Evolutionary conservation across 30 jellyfish, hydroid and myxozoan species (phyloP), one percentile per base, ranked within the genome.

Genomic region (Sanderia malayensis): DNA sequence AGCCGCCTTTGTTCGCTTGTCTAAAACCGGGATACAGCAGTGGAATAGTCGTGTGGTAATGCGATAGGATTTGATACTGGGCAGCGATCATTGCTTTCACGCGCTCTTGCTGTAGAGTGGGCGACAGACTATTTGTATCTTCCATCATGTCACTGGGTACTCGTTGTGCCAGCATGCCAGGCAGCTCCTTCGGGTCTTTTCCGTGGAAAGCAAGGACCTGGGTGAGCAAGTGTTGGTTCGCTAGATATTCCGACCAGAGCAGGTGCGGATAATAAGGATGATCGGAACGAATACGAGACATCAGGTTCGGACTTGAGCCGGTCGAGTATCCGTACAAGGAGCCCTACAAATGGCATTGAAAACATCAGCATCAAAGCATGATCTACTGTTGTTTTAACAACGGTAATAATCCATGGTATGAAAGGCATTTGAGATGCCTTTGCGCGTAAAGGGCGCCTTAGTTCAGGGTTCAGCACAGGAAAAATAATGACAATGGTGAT

Each of bases 191-290:
- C 25, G 96, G 90, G 68, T 86, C 96, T 57, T 80, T 73, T 4
- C 96, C 94, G 46, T 86, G 94, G 29, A 74, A 74, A 27, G 82
- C 87, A 31, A 86, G 87, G 32, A 79, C 58, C 84, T 86, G 96
- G 22, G 85, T 74, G 32, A 86, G 77, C 23, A 75, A 58, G 26
- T 81, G 94, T 27, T 86, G 96, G 77, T 86, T 86, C 25, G 96
- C 81, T 44, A 74, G 79, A 47, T 86, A 86, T 59, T 86, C 94
- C 24, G 94, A 61, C 93, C 81, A 76, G 20, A 86, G 79, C 33
- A 78, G 68, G 29, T 86, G 93, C 26, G 81, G 67, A 58, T 86
- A 86, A 44, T 78, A 75, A 0, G 93, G 96, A 37, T 86, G 96
- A 53, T 81, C 96, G 1, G 96, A 83, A 44, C 85, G 82, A 63